Percentiles rank a stretch among this genome's conserved stretches.
Evolutionary conservation across 2,113 vertebrate genomes (phyloP).

Genomic region (Maccullochella peelii): DNA sequence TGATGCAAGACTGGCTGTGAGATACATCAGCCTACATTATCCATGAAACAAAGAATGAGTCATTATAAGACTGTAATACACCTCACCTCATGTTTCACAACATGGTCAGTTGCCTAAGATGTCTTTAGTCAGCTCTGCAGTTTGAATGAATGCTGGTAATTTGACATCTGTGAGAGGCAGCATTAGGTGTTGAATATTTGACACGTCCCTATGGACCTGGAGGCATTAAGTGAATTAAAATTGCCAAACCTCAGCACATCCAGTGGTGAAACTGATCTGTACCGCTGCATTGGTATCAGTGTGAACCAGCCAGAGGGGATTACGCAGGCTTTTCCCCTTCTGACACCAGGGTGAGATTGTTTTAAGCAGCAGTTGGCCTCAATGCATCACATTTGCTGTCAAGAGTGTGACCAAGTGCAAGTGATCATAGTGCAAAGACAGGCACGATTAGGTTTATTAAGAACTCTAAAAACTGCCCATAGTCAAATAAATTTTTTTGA

Average conservation of each 20-base stretch:
- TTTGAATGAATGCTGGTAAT: constrained; percentile 4
- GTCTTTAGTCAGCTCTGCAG: constrained; percentile 24
- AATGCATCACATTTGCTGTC: constrained; percentile 43
- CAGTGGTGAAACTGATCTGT: constrained; percentile 57
- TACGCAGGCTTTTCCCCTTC: constrained; percentile 27
- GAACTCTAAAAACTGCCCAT: neutral
- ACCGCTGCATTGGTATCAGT: constrained; percentile 31
- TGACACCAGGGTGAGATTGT: constrained; percentile 53
- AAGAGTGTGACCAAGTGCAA: constrained; percentile 3
- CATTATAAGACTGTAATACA: neutral
- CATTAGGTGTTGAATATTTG: constrained; percentile 41
- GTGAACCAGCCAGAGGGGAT: constrained; percentile 56
- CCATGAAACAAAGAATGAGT: constrained; percentile 24
- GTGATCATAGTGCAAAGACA: neutral
- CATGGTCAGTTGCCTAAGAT: constrained; percentile 40
- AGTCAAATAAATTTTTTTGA: too few relatives aligned
- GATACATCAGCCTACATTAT: constrained; percentile 12
- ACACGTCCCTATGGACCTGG: constrained; percentile 39
- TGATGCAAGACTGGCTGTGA: constrained; percentile 9
- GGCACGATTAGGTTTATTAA: neutral
- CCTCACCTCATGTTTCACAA: constrained; percentile 54
- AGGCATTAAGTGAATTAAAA: constrained; percentile 39
- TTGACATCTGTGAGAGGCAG: constrained; percentile 53
- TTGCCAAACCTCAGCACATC: constrained; percentile 31
- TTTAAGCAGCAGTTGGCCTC: constrained; percentile 54